Conservation (phyloP, 2,113 vertebrate species). For the Formicarius rufipectus region DNA sequence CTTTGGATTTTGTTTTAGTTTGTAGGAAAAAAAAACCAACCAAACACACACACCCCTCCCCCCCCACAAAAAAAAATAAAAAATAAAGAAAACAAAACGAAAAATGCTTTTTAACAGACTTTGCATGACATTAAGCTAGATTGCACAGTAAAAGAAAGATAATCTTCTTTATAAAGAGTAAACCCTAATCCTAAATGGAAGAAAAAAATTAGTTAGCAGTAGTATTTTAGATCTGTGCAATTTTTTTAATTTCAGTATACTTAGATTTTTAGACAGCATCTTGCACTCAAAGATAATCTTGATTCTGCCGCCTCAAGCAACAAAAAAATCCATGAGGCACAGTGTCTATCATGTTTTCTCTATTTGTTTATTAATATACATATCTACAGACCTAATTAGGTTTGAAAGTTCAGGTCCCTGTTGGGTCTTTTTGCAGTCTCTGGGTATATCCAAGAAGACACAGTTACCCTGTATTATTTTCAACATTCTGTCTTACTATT, state of each 20-base stretch:
- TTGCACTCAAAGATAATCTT: neutral
- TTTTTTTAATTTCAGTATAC: neutral
- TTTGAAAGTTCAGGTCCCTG: neutral
- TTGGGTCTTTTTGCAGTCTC: neutral
- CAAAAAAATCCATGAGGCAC: neutral
- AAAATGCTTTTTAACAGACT: neutral
- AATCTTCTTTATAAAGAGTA: neutral
- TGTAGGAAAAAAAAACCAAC: neutral
- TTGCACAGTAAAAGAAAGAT: neutral
- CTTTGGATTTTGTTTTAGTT: conserved; percentile 26
- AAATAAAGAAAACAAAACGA: no score
- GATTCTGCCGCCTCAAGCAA: neutral
- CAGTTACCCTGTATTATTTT: neutral
- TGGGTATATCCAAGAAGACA: neutral
- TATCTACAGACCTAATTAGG: neutral
- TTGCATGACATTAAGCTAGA: neutral
- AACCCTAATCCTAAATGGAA: neutral
- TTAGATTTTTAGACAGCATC: neutral
- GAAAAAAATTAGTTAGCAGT: neutral
- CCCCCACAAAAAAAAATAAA: no score
- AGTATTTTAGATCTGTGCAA: neutral
- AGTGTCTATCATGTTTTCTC: neutral
- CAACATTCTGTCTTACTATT: neutral
- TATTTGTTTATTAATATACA: conserved; percentile 5
- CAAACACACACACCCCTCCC: no score